Evolutionary conservation across 2,888 invertebrate species (phyloP), one percentile per base, ranked within the genome.

Genomic region (Conops quadrifasciatus): DNA sequence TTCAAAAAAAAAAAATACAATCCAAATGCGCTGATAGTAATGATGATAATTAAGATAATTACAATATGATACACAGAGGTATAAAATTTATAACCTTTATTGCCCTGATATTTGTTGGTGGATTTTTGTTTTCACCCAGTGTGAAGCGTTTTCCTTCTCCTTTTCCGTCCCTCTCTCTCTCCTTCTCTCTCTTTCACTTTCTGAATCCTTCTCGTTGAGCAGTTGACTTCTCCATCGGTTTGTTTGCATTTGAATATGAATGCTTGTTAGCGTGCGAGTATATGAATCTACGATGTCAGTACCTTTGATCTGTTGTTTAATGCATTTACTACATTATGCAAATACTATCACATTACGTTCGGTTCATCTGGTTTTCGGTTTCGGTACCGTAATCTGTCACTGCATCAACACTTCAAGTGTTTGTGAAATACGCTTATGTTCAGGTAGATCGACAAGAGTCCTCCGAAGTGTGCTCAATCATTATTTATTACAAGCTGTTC

Each of bases 261-360:
- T 28, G 28, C 7, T 59, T 13, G 56, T 28, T 2, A 11, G 16
- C 30, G 3, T 28, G 11, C 16, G n/a, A 60, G 30, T 60, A 16
- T 56, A 36, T 36, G 36, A 36, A 36, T 9, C 36, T 36, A 36
- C 36, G 36, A 36, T n/a, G n/a, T n/a, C n/a, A n/a, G n/a, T 36
- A 36, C 36, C 36, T 36, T 36, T 36, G 36, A 36, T 36, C 36
- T 36, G 36, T 36, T 36, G 9, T 36, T 36, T 26, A 56, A 30
- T 36, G 36, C 60, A 60, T 60, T 60, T 60, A 60, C 26, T 60
- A 30, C 60, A 16, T 60, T 60, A 36, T 36, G 60, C 36, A 59
- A 59, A 59, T 30, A 60, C n/a, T 9, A 56, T 58, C 16, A 58
- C 28, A 26, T 16, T 24, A 26, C 26, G 16, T 15, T 28, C 24